phyloP scores from a whole-genome alignment of 2,113 vertebrate species.

The Podarcis raffonei region DNA sequence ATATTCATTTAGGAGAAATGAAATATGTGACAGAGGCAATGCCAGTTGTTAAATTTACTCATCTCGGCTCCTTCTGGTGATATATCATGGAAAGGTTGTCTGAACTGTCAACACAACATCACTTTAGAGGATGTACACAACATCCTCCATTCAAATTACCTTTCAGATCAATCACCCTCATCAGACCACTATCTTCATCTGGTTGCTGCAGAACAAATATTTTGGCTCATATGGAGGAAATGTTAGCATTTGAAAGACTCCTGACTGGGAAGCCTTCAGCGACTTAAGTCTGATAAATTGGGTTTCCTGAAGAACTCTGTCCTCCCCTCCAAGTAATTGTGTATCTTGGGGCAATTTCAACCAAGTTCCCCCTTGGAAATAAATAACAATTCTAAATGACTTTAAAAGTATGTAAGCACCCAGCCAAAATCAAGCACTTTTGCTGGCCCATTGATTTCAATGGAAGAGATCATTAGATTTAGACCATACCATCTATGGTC shows the following conservation, averaged over 20 bases:
- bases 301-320: conserved; percentile 3
- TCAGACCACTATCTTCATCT: conserved; percentile 58
- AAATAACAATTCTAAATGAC: neutral
- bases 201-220: conserved; percentile 62
- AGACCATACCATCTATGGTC: neutral
- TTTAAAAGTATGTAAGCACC: neutral
- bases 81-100: conserved; percentile 58
- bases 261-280: conserved; percentile 35
- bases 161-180: conserved; percentile 66
- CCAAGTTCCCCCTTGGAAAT: neutral
- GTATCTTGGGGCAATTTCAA: conserved; percentile 44
- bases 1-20: conserved; percentile 51
- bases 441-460: neutral
- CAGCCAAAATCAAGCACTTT: neutral
- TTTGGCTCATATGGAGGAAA: conserved; percentile 62
- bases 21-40: conserved; percentile 49
- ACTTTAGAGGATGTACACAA: conserved; percentile 58
- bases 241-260: conserved; percentile 52
- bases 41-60: conserved; percentile 69
- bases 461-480: neutral
- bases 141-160: conserved; percentile 68
- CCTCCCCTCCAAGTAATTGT: neutral
- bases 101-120: conserved; percentile 60
- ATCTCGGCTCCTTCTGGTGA: conserved; percentile 43
- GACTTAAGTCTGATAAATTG: conserved; percentile 49